Evolutionary conservation across 2,888 invertebrate species (phyloP).

Genomic region (Machimus rusticus): DNA sequence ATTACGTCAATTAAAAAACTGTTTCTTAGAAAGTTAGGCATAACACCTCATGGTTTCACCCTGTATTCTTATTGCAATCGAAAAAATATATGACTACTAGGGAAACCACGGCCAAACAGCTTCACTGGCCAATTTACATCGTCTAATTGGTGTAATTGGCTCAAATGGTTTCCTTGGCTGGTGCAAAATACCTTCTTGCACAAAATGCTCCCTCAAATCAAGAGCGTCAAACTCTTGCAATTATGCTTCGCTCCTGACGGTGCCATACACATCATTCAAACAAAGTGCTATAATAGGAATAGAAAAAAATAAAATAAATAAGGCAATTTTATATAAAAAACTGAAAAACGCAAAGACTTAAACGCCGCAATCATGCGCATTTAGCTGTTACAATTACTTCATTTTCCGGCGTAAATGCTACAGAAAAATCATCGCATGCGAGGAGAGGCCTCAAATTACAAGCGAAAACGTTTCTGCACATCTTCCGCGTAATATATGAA

Average conservation of each 20-base stretch:
- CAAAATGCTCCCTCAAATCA: neutral
- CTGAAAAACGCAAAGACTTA: neutral
- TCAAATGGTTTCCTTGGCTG: neutral
- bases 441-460: conserved; percentile 13
- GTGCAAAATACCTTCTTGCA: neutral
- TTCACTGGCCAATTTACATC: neutral
- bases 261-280: neutral
- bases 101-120: neutral
- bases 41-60: neutral
- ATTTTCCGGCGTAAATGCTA: conserved; percentile 3
- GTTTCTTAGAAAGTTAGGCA: neutral
- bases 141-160: neutral
- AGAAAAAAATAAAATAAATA: neutral
- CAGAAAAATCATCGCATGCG: conserved; percentile 23
- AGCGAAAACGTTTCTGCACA: conserved; percentile 23
- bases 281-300: neutral
- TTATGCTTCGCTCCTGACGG: neutral
- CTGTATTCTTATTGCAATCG: neutral
- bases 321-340: neutral
- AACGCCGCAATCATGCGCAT: neutral
- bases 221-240: neutral
- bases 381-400: conserved; percentile 16
- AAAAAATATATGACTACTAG: neutral
- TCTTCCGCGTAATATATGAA: conserved; percentile 30
- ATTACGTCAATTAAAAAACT: neutral